These are phyloP conservation scores for Marasmarcha lunaedactyla DNA, from an alignment of 2,888 invertebrate species.

Conservation along the genomic window DNA sequence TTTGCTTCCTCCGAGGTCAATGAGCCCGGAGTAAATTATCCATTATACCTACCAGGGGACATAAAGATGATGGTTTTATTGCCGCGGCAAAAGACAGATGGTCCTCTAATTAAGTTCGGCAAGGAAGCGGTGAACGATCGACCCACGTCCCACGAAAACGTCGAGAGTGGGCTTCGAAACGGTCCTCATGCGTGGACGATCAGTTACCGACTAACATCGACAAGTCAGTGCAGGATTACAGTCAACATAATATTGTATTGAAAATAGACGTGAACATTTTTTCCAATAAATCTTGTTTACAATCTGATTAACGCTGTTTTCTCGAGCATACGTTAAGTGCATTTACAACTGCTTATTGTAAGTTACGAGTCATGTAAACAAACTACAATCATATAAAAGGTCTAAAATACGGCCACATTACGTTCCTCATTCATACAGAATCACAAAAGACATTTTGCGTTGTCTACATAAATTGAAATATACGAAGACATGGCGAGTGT, in stretches of 20 bases:
- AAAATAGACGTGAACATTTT: no score
- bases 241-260: no score
- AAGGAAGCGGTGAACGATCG: constrained; percentile 8
- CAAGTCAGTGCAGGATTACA: no score
- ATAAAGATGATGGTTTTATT: constrained; percentile 21
- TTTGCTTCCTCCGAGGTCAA: constrained; percentile 6
- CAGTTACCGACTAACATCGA: no score
- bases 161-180: constrained; percentile 7
- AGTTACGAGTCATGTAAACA: neutral
- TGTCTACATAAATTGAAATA: constrained; percentile 25
- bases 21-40: constrained; percentile 13
- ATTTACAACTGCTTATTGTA: neutral
- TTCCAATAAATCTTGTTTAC: no score
- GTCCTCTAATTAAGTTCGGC: constrained; percentile 22
- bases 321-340: neutral
- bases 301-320: no score
- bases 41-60: constrained; percentile 14
- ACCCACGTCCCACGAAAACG: constrained; percentile 9
- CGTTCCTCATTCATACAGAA: constrained; percentile 8
- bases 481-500: constrained; percentile 27
- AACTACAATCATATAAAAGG: constrained; percentile 1
- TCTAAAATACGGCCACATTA: neutral
- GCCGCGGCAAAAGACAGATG: constrained; percentile 24
- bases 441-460: constrained; percentile 9
- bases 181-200: no score